Evolutionary conservation across 2,113 vertebrate genomes (phyloP).

Genomic region (Lanius collurio): DNA sequence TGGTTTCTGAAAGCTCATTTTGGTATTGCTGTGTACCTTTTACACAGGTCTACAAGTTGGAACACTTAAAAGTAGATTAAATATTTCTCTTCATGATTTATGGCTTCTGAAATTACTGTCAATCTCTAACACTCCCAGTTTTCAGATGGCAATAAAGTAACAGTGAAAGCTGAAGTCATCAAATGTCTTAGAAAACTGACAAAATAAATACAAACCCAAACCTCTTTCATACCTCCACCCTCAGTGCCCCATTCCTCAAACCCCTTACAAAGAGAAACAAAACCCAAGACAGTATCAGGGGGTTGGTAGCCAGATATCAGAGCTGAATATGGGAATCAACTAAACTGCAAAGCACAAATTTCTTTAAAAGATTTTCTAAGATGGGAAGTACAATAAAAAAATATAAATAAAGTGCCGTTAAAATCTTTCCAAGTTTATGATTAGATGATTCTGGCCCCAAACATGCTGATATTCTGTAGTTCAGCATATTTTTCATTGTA

Average conservation of each 20-base stretch:
- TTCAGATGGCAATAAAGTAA: not conserved
- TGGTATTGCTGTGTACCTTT: not conserved
- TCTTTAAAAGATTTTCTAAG: not conserved
- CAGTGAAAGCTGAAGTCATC: not conserved
- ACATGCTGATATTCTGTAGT: not conserved
- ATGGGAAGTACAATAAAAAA: not conserved
- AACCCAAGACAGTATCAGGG: not conserved
- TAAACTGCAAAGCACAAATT: not conserved
- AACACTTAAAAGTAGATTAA: not conserved
- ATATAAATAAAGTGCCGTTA: not conserved
- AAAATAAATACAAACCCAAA: not conserved
- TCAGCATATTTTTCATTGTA: not conserved
- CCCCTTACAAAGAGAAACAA: not conserved
- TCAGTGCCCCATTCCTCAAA: not conserved
- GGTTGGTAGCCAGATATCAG: not conserved
- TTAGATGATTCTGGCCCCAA: not conserved
- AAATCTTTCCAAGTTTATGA: not conserved
- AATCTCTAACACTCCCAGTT: not conserved
- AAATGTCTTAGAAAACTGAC: not conserved
- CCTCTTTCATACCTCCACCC: not conserved
- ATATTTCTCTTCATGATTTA: not conserved
- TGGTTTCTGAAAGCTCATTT: not conserved
- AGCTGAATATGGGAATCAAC: not conserved
- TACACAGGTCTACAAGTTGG: not conserved
- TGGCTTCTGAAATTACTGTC: not conserved